A percentile compares a stretch with the other conserved stretches of the same genome.
These are phyloP conservation scores for Ptilodon capucinus DNA, from an alignment of 2,888 invertebrate genomes.

Conservation along the genomic window DNA sequence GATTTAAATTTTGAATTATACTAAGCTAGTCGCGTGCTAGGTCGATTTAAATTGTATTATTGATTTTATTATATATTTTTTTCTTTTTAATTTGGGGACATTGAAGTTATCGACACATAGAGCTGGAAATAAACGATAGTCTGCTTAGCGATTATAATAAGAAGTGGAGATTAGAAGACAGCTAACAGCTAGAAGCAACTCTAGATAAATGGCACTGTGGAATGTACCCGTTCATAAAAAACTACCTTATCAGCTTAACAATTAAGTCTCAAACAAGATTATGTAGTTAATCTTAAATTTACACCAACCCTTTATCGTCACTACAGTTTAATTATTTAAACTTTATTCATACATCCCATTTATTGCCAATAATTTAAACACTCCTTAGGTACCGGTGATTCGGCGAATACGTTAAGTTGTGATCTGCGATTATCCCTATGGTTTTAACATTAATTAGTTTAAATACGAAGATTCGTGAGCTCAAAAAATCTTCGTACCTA, in stretches of 20 bases:
- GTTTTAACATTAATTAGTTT: conserved; percentile 52
- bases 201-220: conserved; percentile 77
- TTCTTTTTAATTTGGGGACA: conserved; percentile 16
- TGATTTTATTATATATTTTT: conserved; percentile 25
- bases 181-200: conserved; percentile 71
- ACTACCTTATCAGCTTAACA: conserved; percentile 75
- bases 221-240: conserved; percentile 80
- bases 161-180: conserved; percentile 62
- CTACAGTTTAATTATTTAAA: conserved; percentile 55
- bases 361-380: conserved; percentile 70
- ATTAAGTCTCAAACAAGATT: conserved; percentile 74
- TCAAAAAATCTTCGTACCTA: conserved; percentile 73
- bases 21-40: conserved; percentile 73
- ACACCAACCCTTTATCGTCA: conserved; percentile 58
- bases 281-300: conserved; percentile 69
- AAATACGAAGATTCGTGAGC: conserved; percentile 77
- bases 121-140: conserved; percentile 34
- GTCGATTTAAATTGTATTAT: conserved; percentile 50
- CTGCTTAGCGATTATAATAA: conserved; percentile 41
- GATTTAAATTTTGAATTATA: conserved; percentile 70
- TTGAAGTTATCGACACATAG: conserved; percentile 21
- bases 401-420: conserved; percentile 79
- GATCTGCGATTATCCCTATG: conserved; percentile 77
- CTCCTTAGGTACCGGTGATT: conserved; percentile 62
- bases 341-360: conserved; percentile 49